phyloP scores from a whole-genome alignment of 2,113 vertebrate species.

The Pica pica region DNA sequence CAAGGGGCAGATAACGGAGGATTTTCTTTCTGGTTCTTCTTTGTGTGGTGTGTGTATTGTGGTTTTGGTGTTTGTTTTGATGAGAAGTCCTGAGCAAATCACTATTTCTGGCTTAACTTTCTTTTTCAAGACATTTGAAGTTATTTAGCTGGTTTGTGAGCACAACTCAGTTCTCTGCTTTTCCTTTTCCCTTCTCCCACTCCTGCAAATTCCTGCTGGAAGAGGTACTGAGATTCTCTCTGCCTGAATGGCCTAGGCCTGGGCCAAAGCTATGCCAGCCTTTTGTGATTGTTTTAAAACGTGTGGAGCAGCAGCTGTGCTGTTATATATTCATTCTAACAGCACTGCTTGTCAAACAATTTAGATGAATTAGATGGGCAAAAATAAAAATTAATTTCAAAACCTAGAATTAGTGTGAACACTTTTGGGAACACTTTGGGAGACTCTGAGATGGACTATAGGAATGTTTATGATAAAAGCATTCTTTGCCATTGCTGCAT shows the following conservation, averaged over 20 bases:
- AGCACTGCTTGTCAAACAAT: not conserved
- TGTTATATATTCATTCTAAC: not conserved
- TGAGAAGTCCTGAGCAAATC: not conserved
- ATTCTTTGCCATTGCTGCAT: not conserved
- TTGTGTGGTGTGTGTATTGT: not conserved
- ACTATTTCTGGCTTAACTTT: not conserved
- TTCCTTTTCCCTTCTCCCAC: not conserved
- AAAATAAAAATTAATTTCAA: not conserved
- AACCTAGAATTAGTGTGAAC: not conserved
- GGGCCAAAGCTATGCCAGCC: not conserved
- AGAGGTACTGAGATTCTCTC: not conserved
- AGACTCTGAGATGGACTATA: not conserved
- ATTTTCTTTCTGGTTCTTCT: not conserved
- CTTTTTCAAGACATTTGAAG: not conserved
- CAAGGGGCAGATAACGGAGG: not conserved
- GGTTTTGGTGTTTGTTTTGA: not conserved
- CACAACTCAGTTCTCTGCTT: accelerated
- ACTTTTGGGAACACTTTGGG: not conserved
- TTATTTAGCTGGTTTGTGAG: not conserved
- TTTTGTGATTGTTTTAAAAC: not conserved
- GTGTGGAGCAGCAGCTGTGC: not conserved
- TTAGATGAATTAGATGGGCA: not conserved
- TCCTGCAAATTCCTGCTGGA: not conserved
- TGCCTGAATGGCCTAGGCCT: not conserved
- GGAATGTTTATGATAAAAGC: not conserved